Base-by-base conservation (phyloP, 2,113 vertebrate genomes). In the Varanus salvator region DNA sequence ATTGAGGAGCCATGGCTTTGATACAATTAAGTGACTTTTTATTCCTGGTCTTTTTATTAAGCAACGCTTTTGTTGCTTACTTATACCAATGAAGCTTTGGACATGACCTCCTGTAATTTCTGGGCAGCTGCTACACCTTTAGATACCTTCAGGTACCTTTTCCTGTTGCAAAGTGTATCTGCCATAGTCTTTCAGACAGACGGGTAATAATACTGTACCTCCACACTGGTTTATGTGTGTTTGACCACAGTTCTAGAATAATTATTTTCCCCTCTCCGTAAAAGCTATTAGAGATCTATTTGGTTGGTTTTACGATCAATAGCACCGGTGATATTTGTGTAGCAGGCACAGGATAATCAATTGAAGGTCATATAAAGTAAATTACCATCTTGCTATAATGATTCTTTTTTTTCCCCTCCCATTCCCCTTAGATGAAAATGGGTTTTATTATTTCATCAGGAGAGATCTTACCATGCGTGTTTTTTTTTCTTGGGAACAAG, bases 251-350 rank as follows among this genome's bases (percentile, higher is more conserved):
- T 29, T 75, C 96, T 96, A 94, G 97, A 96, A 97, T 98, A 97
- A 98, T 98, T 98, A 98, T 98, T 97, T 98, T 97, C 96, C 96
- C n/a, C 6, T 90, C 88, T 96, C 97, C 95, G 97, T 97, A 98
- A 98, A 98, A 98, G 98, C 98, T 98, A 98, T 98, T 98, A 98
- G 97, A 97, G 97, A 98, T 98, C 97, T 98, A 98, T 98, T 98
- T 98, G 97, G 97, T 97, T 97, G 97, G 97, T 98, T 98, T 98
- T 97, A 97, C 96, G 97, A 98, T 98, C 98, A 98, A 98, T 98
- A 98, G 97, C 97, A 98, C 97, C 95, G 97, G 97, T 98, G 97
- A 98, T 98, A 98, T 98, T 98, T 98, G 98, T 98, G 98, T 98
- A 98, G 97, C 97, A 97, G 97, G 96, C 98, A 94, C 96, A 95